phyloP scores from a whole-genome alignment of 2,888 invertebrate species.

The Deroplatys truncata region DNA sequence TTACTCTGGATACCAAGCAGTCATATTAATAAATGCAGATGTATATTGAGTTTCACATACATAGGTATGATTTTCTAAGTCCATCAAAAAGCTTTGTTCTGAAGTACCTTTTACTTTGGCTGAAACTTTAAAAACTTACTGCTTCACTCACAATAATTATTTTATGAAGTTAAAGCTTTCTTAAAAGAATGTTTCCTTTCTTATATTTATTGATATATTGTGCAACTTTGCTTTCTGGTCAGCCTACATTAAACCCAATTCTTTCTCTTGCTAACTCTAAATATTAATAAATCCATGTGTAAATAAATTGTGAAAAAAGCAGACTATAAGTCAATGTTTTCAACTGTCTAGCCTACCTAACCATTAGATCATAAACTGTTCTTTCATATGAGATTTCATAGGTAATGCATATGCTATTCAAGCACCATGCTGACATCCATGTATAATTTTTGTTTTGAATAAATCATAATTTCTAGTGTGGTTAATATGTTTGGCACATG shows the following conservation, averaged over 20 bases:
- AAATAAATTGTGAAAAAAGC: neutral
- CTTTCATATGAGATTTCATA: too few species aligned
- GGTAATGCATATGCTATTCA: too few species aligned
- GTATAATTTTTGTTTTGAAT: too few species aligned
- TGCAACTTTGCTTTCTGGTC: neutral
- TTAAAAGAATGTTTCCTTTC: neutral
- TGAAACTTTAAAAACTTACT: too few species aligned
- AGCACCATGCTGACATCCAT: too few species aligned
- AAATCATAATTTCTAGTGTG: too few species aligned
- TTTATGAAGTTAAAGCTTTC: neutral
- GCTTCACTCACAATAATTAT: neutral
- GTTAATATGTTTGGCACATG: too few species aligned
- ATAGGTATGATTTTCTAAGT: neutral
- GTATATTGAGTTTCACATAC: too few species aligned
- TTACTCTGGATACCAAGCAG: neutral
- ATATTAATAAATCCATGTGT: neutral
- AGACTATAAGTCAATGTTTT: neutral
- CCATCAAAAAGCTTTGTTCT: too few species aligned
- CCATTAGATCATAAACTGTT: too few species aligned
- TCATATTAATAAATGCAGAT: neutral
- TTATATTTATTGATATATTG: neutral
- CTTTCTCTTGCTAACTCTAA: neutral
- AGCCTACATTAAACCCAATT: neutral
- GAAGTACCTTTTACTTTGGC: neutral
- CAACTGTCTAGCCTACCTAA: too few species aligned